Conservation (phyloP, 1,140 invertebrate species). For the Zeugodacus cucurbitae region DNA sequence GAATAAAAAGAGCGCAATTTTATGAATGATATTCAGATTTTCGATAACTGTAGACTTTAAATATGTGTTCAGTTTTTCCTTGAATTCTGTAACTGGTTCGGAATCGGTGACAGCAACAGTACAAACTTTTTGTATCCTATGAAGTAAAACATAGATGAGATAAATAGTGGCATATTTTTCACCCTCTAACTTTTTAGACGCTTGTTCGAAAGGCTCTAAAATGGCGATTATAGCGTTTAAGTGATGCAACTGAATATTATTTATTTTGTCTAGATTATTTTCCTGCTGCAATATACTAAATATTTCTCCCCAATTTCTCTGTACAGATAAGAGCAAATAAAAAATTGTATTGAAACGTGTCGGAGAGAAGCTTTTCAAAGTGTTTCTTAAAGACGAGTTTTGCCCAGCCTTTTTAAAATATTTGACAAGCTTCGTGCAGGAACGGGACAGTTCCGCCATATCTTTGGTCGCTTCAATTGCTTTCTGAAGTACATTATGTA, state of each 20-base stretch:
- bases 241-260: neutral
- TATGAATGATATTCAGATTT: neutral
- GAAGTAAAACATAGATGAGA: neutral
- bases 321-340: conserved; percentile 11
- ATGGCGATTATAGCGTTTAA: neutral
- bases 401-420: neutral
- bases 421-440: neutral
- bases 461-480: neutral
- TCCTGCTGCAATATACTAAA: conserved; percentile 1
- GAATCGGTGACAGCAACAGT: neutral
- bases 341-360: conserved; percentile 38
- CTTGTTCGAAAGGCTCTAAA: conserved; percentile 3
- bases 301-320: conserved; percentile 33
- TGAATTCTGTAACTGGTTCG: neutral
- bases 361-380: conserved; percentile 2
- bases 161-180: conserved; percentile 27
- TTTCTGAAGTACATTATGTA: conserved; percentile 22
- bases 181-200: conserved; percentile 35
- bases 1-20: conserved; percentile 12
- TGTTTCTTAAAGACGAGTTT: conserved; percentile 12
- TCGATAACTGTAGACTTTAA: neutral
- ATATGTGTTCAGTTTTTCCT: neutral
- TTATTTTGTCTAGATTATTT: neutral
- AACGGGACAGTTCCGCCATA: neutral
- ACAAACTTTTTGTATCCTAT: conserved; percentile 2